These are phyloP conservation scores for Meles meles DNA, from an alignment of 2,113 vertebrate genomes.

Conservation along the genomic window DNA sequence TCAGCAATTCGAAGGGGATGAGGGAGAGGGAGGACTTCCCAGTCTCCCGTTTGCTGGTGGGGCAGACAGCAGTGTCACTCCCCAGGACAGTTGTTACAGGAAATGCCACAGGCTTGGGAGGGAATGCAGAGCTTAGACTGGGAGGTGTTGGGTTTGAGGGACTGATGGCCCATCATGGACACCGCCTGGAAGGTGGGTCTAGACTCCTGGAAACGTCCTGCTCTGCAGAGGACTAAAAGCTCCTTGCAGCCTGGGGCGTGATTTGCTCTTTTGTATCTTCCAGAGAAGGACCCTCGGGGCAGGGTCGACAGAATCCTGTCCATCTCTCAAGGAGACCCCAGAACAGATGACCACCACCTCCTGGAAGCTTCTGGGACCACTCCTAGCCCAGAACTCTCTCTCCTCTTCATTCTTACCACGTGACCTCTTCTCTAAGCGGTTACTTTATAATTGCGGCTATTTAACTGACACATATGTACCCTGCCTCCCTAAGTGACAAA, in stretches of 20 bases:
- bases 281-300: background rate
- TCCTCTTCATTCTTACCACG: background rate
- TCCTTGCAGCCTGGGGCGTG: background rate
- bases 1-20: no score
- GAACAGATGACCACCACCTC: background rate
- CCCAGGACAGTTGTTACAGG: no score
- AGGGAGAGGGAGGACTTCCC: background rate
- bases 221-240: background rate
- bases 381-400: background rate
- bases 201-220: background rate
- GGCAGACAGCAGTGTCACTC: background rate
- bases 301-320: background rate
- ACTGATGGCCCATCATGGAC: accelerated
- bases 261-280: background rate
- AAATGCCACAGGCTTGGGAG: background rate
- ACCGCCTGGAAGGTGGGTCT: background rate
- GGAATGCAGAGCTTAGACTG: background rate
- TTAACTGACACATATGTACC: accelerated
- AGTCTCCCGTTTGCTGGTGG: background rate
- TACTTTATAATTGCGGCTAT: background rate
- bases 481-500: background rate
- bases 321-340: background rate
- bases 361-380: background rate
- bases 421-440: background rate
- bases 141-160: background rate